Percentiles rank a stretch among this genome's conserved stretches.
Conservation (phyloP, 2,797 vertebrate genomes). For the Distichodus sexfasciatus region DNA sequence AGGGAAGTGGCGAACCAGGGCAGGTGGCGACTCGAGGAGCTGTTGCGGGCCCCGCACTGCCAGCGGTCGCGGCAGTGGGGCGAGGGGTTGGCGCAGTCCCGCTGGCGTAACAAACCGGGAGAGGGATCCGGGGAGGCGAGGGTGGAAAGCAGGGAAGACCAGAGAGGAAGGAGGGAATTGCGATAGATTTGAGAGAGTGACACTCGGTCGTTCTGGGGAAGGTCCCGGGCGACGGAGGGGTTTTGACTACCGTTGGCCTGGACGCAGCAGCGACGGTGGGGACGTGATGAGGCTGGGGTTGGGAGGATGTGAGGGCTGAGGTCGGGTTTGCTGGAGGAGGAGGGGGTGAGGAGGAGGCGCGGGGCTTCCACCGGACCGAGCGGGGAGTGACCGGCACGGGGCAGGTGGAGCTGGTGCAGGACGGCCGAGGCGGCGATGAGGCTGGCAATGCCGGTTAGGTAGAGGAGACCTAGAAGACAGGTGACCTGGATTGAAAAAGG, state of each 20-base stretch:
- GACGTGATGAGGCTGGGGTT: constrained; percentile 8
- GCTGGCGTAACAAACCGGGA: constrained; percentile 34
- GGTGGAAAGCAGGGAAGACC: constrained; percentile 76
- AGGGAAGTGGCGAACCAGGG: constrained; percentile 31
- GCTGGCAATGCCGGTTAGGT: constrained; percentile 86
- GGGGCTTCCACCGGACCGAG: constrained; percentile 39
- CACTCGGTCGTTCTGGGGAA: neutral
- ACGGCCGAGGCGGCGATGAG: constrained; percentile 79
- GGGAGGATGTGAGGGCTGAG: constrained; percentile 48
- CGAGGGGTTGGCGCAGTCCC: constrained; percentile 55
- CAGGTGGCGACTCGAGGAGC: constrained; percentile 39
- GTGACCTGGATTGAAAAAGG: constrained; percentile 72
- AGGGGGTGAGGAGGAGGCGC: constrained; percentile 15
- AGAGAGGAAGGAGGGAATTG: constrained; percentile 73
- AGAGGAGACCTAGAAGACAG: constrained; percentile 87
- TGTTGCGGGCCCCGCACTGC: constrained; percentile 69
- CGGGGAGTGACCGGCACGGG: constrained; percentile 50
- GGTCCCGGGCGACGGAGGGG: neutral
- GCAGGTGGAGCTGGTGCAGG: constrained; percentile 77
- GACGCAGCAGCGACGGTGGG: constrained; percentile 56
- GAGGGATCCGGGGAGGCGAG: constrained; percentile 62
- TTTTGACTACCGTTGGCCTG: constrained; percentile 66
- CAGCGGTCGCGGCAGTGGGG: constrained; percentile 65
- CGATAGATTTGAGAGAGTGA: constrained; percentile 42
- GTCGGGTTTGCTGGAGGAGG: constrained; percentile 44